Evolutionary conservation across 53 echinoderm and acorn worm genomes (phyloP), one percentile per base, ranked within the genome.

Genomic region (Arbacia lixula): DNA sequence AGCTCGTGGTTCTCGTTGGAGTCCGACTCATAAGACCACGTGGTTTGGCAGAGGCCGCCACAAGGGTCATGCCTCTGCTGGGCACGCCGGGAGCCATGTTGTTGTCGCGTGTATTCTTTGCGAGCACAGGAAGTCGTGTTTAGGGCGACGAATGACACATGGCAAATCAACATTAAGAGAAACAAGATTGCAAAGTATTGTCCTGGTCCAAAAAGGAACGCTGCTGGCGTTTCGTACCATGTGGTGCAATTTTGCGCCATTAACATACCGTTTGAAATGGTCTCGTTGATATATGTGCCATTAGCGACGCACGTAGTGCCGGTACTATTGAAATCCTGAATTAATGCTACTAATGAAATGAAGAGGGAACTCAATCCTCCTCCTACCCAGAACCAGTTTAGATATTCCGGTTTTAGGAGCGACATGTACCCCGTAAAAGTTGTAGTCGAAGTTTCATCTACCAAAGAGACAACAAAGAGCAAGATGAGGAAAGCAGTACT

Each of bases 371-470:
- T 94, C 21, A 94, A 69, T 29, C 93, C 97, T 72, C 90, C 87
- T 24, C 97, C 97, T 4, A 96, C 65, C 78, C 89, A 96, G 60
- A 85, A 96, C 90, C 91, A 93, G 17, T 87, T 90, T 60, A 96
- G 75, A 69, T 94, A 96, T 40, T 75, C 66, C 29, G 71, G 68
- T 36, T 91, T 87, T 12, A 90, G 66, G 72, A 87, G 55, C 16
- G 92, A 87, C 86, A 94, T 96, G 71, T 89, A 96, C 5, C 93
- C 91, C 8, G 86, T 56, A 69, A 88, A 96, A 0, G 93, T 72
- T 11, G 91, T 93, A 41, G 80, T 87, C 5, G 92, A 86, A 1
- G 92, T 92, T 24, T 89, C 85, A 53, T 89, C 94, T 14, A 96
- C 92, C 1, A 92, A 16, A 10, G 92, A 65, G 20, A 92, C 50